Conservation (phyloP, 2,797 vertebrate genomes). For the Syngnathus acus region DNA sequence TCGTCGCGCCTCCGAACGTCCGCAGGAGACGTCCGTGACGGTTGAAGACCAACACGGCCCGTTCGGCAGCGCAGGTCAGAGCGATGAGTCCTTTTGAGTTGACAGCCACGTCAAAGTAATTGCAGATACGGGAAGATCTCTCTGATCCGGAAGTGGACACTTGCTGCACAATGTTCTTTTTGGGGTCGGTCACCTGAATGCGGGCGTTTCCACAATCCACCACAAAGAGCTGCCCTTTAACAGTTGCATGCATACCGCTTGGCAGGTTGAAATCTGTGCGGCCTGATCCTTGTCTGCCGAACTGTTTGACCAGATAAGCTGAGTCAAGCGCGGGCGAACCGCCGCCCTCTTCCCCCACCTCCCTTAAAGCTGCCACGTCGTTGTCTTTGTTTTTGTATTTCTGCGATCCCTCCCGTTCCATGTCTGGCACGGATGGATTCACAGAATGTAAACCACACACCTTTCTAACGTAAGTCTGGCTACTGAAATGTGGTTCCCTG, state of each 20-base stretch:
- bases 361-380: slow-evolving; percentile 27
- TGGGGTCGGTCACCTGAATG: slow-evolving; percentile 72
- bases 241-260: slow-evolving; percentile 68
- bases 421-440: slow-evolving; percentile 67
- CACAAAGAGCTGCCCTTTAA: slow-evolving; percentile 72
- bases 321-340: slow-evolving; percentile 42
- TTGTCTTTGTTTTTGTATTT: slow-evolving; percentile 29
- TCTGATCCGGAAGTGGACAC: slow-evolving; percentile 60
- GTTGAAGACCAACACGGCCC: slow-evolving; percentile 71
- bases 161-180: slow-evolving; percentile 74
- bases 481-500: slow-evolving; percentile 33
- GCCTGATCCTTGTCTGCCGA: slow-evolving; percentile 78
- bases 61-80: slow-evolving; percentile 69
- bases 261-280: slow-evolving; percentile 74
- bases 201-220: slow-evolving; percentile 79
- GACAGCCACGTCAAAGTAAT: slow-evolving; percentile 79
- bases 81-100: slow-evolving; percentile 75
- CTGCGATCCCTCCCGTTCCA: slow-evolving; percentile 47
- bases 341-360: slow-evolving; percentile 46
- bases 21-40: slow-evolving; percentile 75
- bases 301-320: slow-evolving; percentile 65
- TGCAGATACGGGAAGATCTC: slow-evolving; percentile 62
- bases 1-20: slow-evolving; percentile 64
- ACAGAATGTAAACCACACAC: slow-evolving; percentile 29
- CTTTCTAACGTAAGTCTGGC: slow-evolving; percentile 16